phyloP scores from a whole-genome alignment of 2,113 vertebrate species.

The Varanus salvator region DNA sequence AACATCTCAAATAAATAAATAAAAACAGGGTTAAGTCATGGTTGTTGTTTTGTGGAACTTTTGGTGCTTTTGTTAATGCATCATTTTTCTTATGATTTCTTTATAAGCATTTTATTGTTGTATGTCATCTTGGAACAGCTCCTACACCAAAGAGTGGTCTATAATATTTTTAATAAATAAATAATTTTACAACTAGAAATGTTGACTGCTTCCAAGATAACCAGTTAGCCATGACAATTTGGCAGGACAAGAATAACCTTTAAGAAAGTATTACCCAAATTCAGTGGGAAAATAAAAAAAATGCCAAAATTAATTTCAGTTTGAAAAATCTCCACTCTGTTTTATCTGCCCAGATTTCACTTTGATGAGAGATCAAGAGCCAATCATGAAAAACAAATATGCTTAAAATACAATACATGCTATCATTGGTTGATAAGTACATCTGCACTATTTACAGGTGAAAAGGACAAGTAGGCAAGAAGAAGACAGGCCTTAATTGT shows the following conservation, averaged over 20 bases:
- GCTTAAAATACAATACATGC: conserved; percentile 16
- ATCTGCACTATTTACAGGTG: conserved; percentile 5
- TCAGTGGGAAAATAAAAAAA: conserved; percentile 29
- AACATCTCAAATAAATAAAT: neutral
- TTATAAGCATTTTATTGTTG: too few species aligned
- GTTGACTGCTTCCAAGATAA: neutral
- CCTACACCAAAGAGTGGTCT: too few species aligned
- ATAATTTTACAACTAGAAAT: neutral
- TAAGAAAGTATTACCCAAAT: conserved; percentile 48
- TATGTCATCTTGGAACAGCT: too few species aligned
- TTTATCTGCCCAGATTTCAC: conserved; percentile 32
- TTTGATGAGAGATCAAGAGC: conserved; percentile 27
- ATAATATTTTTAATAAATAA: too few species aligned
- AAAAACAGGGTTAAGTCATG: neutral
- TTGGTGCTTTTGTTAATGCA: too few species aligned
- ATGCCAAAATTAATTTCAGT: conserved; percentile 57
- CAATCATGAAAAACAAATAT: conserved; percentile 21
- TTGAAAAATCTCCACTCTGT: conserved; percentile 48
- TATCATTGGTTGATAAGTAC: fast-evolving
- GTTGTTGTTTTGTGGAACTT: neutral
- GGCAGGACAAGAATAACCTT: conserved; percentile 25
- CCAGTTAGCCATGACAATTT: neutral
- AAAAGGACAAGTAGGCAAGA: conserved; percentile 46
- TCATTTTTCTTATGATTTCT: too few species aligned
- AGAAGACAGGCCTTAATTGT: conserved; percentile 33